Evolutionary conservation across 2,113 vertebrate genomes (phyloP).

Genomic region (Nesoenas mayeri): DNA sequence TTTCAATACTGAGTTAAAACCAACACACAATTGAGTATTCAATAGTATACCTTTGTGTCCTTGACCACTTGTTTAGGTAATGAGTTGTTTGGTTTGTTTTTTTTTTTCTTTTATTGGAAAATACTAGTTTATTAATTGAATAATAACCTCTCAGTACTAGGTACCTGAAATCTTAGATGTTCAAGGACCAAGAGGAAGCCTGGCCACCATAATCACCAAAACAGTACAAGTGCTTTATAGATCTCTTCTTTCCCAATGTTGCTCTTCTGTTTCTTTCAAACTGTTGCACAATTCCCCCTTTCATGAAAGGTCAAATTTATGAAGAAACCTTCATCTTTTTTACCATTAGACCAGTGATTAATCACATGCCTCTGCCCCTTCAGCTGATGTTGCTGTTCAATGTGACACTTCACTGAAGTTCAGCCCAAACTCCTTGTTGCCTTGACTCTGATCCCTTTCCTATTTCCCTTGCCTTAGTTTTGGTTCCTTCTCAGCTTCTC

Average conservation of each 20-base stretch:
- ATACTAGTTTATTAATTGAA: background rate
- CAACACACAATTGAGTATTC: background rate
- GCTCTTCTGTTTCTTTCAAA: background rate
- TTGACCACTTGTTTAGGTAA: background rate
- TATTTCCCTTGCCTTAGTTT: background rate
- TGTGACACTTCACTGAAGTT: background rate
- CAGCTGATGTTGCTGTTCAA: background rate
- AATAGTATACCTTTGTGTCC: background rate
- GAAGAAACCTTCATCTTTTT: background rate
- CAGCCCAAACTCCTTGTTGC: background rate
- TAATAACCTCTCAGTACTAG: background rate
- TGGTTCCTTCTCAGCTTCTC: background rate
- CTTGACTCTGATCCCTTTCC: background rate
- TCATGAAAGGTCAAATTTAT: background rate
- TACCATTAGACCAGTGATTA: background rate
- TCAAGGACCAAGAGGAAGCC: background rate
- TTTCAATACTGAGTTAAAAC: background rate
- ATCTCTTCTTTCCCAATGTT: background rate
- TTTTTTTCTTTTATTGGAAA: background rate
- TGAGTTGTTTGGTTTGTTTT: background rate
- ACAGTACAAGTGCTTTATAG: background rate
- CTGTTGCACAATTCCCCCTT: background rate
- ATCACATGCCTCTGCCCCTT: background rate
- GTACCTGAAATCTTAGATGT: background rate
- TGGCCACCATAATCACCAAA: background rate